Base-by-base conservation (phyloP, 1,140 invertebrate genomes). In the Papilio polyxenes region DNA sequence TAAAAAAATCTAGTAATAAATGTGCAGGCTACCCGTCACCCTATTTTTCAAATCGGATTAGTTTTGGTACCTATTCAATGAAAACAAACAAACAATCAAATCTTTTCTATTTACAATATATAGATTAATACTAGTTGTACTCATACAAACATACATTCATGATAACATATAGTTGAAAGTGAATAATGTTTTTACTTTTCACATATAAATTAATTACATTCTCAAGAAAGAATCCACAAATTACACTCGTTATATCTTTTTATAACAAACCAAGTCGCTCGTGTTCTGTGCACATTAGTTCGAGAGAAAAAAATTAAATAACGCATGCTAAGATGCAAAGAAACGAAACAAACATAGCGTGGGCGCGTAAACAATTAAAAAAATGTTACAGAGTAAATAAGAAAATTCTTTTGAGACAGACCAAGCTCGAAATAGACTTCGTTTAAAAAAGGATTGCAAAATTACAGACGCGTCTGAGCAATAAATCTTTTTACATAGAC, bases 401-500 rank as follows among this genome's bases (percentile, higher is more conserved):
- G 79, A 83, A 82, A 82, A 82, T 65, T n/a, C 59, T 81, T 82
- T 77, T 74, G 53, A 72, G 40, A 72, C 65, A 80, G 48, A 80
- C 17, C 65, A 62, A 51, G 56, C 81, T 82, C 79, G 65, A 83
- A 82, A 83, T 76, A 82, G 56, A 59, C 75, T 78, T 81, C 56
- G 51, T 78, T 80, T 82, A 84, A 82, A 85, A 82, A 83, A 86
- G 86, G 85, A 87, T 88, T 82, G 85, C 84, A 83, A 85, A 87
- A 88, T 89, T 87, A 90, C 86, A 87, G 85, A 83, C 87, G 83
- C 75, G 82, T 78, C 82, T 81, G 75, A 83, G 82, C 88, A 81
- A 89, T 89, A 89, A 91, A 91, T 89, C 87, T 85, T 83, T 84
- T 82, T 76, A 74, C 87, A 88, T 87, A 88, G 89, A 88, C 88